These are phyloP conservation scores for Ormia ochracea DNA, from an alignment of 2,888 invertebrate species.

Conservation along the genomic window DNA sequence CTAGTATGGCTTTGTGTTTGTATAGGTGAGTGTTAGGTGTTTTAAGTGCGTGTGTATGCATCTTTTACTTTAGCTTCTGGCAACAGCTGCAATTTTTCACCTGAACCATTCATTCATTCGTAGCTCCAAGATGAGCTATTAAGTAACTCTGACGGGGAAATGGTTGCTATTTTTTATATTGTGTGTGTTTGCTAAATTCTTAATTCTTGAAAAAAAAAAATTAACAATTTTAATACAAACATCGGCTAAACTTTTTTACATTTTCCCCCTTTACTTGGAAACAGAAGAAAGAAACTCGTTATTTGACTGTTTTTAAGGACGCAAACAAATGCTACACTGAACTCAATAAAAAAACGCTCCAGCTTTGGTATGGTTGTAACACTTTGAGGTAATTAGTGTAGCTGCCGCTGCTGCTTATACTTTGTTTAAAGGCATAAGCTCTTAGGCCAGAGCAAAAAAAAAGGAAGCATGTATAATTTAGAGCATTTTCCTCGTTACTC, in stretches of 20 bases:
- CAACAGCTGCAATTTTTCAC: conserved; percentile 76
- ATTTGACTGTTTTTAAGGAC: conserved; percentile 8
- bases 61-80: conserved; percentile 54
- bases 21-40: not conserved
- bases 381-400: conserved; percentile 64
- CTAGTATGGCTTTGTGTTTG: not conserved
- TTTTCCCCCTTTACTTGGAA: not conserved
- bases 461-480: conserved; percentile 1
- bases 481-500: conserved; percentile 33
- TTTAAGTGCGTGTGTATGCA: not conserved
- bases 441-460: conserved; percentile 4
- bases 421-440: conserved; percentile 45
- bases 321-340: not conserved
- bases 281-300: conserved; percentile 57
- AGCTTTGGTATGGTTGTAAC: conserved; percentile 48
- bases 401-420: conserved; percentile 57
- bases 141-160: conserved; percentile 59
- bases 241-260: conserved; percentile 37
- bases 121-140: conserved; percentile 72
- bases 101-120: conserved; percentile 69
- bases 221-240: conserved; percentile 74
- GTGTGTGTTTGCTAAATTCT: conserved; percentile 21
- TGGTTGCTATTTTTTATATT: conserved; percentile 21
- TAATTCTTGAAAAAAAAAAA: conserved; percentile 61
- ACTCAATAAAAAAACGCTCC: not conserved